These are phyloP conservation scores for Mesocentrotus franciscanus DNA, from an alignment of 53 echinoderm and acorn worm genomes.

Conservation along the genomic window DNA sequence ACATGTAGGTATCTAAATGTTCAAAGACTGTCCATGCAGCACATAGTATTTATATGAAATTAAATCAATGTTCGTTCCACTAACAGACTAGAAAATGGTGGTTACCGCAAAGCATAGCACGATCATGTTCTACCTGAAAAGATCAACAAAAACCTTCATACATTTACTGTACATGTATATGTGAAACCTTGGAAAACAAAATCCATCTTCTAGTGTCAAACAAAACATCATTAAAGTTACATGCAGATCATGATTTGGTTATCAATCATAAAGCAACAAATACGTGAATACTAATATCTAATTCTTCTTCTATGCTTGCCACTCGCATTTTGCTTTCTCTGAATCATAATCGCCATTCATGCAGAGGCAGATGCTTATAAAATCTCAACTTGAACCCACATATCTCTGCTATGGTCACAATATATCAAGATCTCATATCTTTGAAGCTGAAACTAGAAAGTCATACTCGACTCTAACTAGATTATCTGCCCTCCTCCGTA, in stretches of 20 bases:
- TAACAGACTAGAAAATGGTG: background rate
- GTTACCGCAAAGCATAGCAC: background rate
- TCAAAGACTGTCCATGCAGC: background rate
- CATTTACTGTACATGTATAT: background rate
- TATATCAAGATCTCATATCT: background rate
- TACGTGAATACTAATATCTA: background rate
- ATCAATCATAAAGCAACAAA: background rate
- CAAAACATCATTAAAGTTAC: background rate
- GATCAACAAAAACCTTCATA: background rate
- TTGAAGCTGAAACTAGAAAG: conserved; percentile 21
- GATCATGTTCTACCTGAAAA: background rate
- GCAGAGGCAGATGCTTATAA: background rate
- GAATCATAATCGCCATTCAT: background rate
- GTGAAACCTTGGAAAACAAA: background rate
- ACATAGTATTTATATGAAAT: background rate
- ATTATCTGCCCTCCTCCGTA: conserved; percentile 22
- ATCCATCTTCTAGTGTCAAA: background rate
- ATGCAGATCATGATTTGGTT: background rate
- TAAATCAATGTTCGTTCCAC: background rate
- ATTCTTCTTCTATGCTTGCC: background rate
- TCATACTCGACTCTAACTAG: background rate
- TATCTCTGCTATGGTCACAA: background rate
- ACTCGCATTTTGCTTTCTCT: background rate
- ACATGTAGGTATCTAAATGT: background rate
- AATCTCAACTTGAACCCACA: background rate